phyloP scores from a whole-genome alignment of 2,113 vertebrate genomes.

The Ginglymostoma cirratum region DNA sequence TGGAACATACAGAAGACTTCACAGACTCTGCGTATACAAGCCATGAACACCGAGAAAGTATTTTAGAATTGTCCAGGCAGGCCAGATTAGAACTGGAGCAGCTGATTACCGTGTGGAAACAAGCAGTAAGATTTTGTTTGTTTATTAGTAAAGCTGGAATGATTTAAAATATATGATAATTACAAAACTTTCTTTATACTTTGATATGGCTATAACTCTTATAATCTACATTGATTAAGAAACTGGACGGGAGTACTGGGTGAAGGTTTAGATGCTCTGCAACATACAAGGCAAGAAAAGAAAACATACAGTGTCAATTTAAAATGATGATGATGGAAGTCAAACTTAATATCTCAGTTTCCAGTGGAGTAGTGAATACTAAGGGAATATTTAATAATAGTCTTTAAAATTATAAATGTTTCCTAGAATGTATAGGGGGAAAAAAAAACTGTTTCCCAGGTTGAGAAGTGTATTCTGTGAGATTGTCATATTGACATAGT shows the following conservation, averaged over 20 bases:
- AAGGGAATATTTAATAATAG: not conserved
- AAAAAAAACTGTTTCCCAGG: not conserved
- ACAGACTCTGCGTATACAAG: constrained; percentile 95
- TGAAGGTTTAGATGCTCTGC: not conserved
- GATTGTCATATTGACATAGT: not conserved
- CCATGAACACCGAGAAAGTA: constrained; percentile 86
- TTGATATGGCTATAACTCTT: not conserved
- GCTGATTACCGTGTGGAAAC: constrained; percentile 76
- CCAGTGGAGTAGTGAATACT: not conserved
- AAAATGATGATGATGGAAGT: not conserved
- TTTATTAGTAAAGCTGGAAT: not conserved
- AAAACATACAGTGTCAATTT: not conserved
- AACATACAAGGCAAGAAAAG: not conserved
- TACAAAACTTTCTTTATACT: not conserved
- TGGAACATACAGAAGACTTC: constrained; percentile 91
- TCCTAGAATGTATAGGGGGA: not conserved
- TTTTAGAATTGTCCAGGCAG: constrained; percentile 77
- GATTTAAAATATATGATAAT: not conserved
- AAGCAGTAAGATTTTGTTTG: constrained; percentile 67
- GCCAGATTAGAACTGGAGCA: constrained; percentile 77
- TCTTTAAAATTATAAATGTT: constrained; percentile 13
- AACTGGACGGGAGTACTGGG: not conserved
- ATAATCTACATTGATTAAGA: no score
- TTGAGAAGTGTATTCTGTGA: not conserved
- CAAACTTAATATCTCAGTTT: not conserved